Evolutionary conservation across 2,888 invertebrate genomes (phyloP), one percentile per base, ranked within the genome.

Genomic region (Drosophila anceps): DNA sequence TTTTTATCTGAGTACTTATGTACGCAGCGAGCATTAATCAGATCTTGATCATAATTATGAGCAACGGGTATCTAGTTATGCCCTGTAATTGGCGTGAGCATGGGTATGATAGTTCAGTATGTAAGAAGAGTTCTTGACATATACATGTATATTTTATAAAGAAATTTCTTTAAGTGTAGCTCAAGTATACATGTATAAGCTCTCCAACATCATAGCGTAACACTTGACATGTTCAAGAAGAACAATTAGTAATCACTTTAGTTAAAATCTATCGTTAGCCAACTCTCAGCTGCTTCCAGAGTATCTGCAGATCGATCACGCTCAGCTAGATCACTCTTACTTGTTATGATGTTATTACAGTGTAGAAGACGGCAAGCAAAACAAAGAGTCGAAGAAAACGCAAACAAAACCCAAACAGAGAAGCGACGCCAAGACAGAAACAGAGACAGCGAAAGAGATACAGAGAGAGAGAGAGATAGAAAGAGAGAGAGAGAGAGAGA

Each of bases 361-460:
- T 66, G 43, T 69, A 63, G 81, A 89, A 84, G 77, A 70, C 63
- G 70, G 77, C 76, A 89, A 84, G 69, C 85, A 87, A 82, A 86
- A 86, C 88, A 89, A 88, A 89, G 74, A 69, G 60, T 4, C 48
- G 66, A 83, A 65, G 76, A 76, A 43, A 72, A 68, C 50, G 63
- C 69, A 69, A 58, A 35, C 43, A 58, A 58, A 74, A 50, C 46
- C 79, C 72, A 79, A 79, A 76, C 66, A 73, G 69, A 76, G 69
- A 65, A 67, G 55, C 63, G 54, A 73, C 46, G 72, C 65, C 39
- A 64, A 58, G 51, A 33, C 29, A 69, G 48, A 71, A 29, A 18
- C n/a, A 53, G 44, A 59, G 41, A 59, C 27, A 24, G 33, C 48
- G 50, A 50, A 1, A 63, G 67, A 53, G 66, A 53, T 35, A 50